Evolutionary conservation across 1,140 invertebrate genomes (phyloP).

Genomic region (Halictus rubicundus): DNA sequence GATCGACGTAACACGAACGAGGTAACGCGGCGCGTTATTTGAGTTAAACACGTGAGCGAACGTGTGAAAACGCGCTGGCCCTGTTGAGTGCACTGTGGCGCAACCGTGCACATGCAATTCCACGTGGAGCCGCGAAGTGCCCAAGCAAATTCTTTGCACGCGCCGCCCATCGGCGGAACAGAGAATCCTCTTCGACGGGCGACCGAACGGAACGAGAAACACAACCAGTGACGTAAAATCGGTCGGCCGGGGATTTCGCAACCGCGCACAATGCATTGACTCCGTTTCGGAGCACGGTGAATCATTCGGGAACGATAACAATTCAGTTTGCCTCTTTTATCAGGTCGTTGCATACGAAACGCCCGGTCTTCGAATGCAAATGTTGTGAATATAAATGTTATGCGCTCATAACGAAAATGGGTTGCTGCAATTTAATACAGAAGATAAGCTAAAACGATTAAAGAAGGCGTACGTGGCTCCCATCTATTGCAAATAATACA

Average conservation of each 20-base stretch:
- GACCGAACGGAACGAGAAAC: background rate
- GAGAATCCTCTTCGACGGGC: background rate
- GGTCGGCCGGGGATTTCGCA: background rate
- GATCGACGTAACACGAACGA: no score
- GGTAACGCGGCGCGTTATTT: background rate
- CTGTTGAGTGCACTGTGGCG: background rate
- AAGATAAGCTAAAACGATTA: no score
- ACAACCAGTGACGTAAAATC: background rate
- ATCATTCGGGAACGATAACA: no score
- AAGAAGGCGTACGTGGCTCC: no score
- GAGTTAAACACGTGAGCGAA: constrained; percentile 1
- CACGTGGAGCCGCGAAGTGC: background rate
- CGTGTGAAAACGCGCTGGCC: background rate
- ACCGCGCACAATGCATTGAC: background rate
- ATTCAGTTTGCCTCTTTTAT: no score
- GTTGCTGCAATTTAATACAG: no score
- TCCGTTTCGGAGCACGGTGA: no score
- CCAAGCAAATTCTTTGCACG: background rate
- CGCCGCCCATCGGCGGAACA: background rate
- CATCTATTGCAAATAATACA: no score
- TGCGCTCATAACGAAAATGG: no score
- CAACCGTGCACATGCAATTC: background rate
- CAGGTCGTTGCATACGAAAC: no score
- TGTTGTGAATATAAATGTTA: no score
- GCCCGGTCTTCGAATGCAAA: no score